Conservation (phyloP, 1,140 invertebrate genomes). For the Pollicipes pollicipes region DNA sequence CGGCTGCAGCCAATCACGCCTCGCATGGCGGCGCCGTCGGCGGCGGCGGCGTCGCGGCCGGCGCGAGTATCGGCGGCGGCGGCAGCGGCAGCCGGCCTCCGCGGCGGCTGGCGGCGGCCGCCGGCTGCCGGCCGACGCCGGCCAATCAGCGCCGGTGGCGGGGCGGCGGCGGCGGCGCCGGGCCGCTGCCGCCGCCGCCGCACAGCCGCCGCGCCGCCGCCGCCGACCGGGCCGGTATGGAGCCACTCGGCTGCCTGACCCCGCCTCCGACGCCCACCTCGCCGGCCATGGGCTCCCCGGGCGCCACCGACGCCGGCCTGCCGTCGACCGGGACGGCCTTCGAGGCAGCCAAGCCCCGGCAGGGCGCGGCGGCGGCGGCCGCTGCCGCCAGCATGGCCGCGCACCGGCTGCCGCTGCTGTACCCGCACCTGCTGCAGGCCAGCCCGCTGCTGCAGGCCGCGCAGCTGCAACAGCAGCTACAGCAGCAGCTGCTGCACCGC, state of each 20-base stretch:
- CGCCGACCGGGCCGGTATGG: not conserved
- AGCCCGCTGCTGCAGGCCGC: too few relatives aligned
- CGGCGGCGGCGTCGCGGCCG: too few relatives aligned
- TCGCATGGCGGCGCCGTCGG: too few relatives aligned
- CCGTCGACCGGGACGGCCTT: not conserved
- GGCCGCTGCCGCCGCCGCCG: too few relatives aligned
- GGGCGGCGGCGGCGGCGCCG: too few relatives aligned
- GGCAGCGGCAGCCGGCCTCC: not conserved
- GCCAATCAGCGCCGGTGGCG: not conserved
- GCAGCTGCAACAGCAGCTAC: too few relatives aligned
- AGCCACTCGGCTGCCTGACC: not conserved
- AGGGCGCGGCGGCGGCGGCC: too few relatives aligned
- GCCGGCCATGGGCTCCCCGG: too few relatives aligned
- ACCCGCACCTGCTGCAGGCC: not conserved
- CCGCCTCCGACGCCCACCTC: not conserved
- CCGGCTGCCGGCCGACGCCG: too few relatives aligned
- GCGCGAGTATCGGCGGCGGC: not conserved
- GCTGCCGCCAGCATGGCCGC: not conserved
- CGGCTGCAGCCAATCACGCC: too few relatives aligned
- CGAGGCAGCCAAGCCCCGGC: not conserved
- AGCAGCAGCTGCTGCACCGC: conserved; percentile 2
- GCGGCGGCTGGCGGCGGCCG: too few relatives aligned
- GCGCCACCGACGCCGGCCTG: not conserved
- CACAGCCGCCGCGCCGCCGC: too few relatives aligned
- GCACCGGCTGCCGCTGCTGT: conserved; percentile 1